These are phyloP conservation scores for Chiridota heheva DNA, from an alignment of 35 echinoderm and acorn worm genomes.

Conservation along the genomic window DNA sequence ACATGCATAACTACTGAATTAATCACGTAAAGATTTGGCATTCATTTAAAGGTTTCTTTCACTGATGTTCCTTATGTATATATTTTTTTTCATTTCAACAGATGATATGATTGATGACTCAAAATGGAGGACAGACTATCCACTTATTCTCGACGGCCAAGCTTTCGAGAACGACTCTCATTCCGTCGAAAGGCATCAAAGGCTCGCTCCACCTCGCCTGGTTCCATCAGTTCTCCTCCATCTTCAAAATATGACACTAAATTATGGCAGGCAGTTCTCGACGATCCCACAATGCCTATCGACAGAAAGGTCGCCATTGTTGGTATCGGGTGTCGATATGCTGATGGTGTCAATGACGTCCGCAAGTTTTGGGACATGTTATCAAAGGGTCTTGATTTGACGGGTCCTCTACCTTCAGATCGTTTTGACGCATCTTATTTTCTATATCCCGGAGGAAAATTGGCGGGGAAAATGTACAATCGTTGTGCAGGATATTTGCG, in stretches of 20 bases:
- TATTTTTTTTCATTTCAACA: too few species aligned
- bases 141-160: neutral
- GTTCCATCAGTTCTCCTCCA: slow-evolving; percentile 9
- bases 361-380: slow-evolving; percentile 96
- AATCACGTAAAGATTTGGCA: too few species aligned
- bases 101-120: neutral
- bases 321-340: slow-evolving; percentile 97
- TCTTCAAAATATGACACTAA: slow-evolving; percentile 8
- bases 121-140: slow-evolving; percentile 2
- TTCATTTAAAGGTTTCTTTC: too few species aligned
- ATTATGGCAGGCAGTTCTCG: slow-evolving; percentile 25
- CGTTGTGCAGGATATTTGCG: slow-evolving; percentile 69
- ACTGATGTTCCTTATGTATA: too few species aligned
- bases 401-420: slow-evolving; percentile 72
- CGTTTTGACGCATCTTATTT: slow-evolving; percentile 87
- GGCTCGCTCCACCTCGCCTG: slow-evolving; percentile 15
- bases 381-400: slow-evolving; percentile 77
- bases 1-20: too few species aligned
- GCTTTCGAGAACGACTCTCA: neutral
- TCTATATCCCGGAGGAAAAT: slow-evolving; percentile 82
- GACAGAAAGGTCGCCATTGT: slow-evolving; percentile 86
- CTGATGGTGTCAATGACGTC: slow-evolving; percentile 75
- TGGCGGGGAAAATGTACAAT: slow-evolving; percentile 96
- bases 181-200: neutral
- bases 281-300: slow-evolving; percentile 65